Conservation (phyloP, 2,797 vertebrate species). For the Silurus aristotelis region DNA sequence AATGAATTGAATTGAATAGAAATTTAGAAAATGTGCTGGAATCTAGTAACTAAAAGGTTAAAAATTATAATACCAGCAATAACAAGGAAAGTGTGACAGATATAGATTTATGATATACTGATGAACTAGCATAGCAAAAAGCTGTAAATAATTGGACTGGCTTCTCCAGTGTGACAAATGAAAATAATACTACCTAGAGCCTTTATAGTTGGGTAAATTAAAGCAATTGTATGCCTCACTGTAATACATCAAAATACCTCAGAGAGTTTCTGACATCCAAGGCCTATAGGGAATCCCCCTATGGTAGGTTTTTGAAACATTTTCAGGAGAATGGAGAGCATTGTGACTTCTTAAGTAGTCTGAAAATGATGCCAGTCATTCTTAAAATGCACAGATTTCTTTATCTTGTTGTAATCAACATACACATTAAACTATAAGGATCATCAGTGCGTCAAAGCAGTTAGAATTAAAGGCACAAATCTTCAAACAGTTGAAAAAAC, state of each 20-base stretch:
- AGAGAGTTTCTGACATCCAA: constrained; percentile 29
- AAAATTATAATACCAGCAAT: not conserved
- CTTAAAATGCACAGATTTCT: constrained; percentile 20
- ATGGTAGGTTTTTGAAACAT: constrained; percentile 10
- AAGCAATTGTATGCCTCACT: constrained; percentile 27
- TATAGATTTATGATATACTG: constrained; percentile 7
- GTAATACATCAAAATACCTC: constrained; percentile 11
- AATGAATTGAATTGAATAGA: no score
- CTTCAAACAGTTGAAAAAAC: not conserved
- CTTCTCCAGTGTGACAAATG: constrained; percentile 45
- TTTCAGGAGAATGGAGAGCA: constrained; percentile 13
- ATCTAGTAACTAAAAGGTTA: not conserved
- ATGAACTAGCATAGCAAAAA: constrained; percentile 18
- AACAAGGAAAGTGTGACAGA: not conserved
- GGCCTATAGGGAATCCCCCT: constrained; percentile 10
- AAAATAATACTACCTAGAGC: constrained; percentile 6
- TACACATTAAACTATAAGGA: not conserved
- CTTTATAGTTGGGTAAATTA: constrained; percentile 31
- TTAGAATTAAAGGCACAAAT: not conserved
- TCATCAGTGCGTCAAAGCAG: not conserved
- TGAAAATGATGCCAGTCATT: constrained; percentile 17
- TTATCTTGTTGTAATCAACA: not conserved
- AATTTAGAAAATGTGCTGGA: not conserved
- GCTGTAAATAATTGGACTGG: constrained; percentile 27
- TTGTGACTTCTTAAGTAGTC: constrained; percentile 14